phyloP scores from a whole-genome alignment of 2,888 invertebrate genomes.

The Zhengitettix transpicula region DNA sequence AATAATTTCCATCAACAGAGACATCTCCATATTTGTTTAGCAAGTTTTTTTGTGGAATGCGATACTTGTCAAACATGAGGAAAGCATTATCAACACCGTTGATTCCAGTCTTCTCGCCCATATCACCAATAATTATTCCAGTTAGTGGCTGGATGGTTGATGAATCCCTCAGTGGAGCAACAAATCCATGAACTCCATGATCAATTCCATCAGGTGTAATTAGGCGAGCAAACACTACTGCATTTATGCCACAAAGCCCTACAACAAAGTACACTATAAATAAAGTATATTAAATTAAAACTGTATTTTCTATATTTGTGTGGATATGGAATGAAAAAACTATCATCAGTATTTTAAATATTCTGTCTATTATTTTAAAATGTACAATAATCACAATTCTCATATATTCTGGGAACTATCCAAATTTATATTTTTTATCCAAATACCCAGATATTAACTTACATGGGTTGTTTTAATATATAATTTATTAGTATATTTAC shows the following conservation, averaged over 20 bases:
- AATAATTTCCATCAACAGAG: conserved; percentile 63
- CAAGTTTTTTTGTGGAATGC: conserved; percentile 58
- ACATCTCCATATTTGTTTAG: conserved; percentile 78
- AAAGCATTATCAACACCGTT: conserved; percentile 90
- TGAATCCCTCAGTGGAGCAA: conserved; percentile 70
- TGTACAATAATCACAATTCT: no score
- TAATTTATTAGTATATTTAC: no score
- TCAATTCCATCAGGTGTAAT: conserved; percentile 58
- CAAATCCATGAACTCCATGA: conserved; percentile 75
- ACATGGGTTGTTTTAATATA: no score
- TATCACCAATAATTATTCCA: conserved; percentile 75
- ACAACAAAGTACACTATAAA: no score
- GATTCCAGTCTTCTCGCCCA: conserved; percentile 80
- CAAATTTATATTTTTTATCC: no score
- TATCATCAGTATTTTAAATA: no score
- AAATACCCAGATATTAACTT: no score
- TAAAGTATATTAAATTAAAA: no score
- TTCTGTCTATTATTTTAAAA: no score
- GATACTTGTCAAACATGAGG: conserved; percentile 60
- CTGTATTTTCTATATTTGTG: no score
- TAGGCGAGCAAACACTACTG: conserved; percentile 74
- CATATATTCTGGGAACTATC: no score
- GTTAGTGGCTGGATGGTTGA: conserved; percentile 51
- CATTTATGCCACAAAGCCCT: conserved; percentile 42
- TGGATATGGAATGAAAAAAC: no score